These are phyloP conservation scores for Myotis findleyi DNA, from an alignment of 2,797 vertebrate genomes.

Conservation along the genomic window DNA sequence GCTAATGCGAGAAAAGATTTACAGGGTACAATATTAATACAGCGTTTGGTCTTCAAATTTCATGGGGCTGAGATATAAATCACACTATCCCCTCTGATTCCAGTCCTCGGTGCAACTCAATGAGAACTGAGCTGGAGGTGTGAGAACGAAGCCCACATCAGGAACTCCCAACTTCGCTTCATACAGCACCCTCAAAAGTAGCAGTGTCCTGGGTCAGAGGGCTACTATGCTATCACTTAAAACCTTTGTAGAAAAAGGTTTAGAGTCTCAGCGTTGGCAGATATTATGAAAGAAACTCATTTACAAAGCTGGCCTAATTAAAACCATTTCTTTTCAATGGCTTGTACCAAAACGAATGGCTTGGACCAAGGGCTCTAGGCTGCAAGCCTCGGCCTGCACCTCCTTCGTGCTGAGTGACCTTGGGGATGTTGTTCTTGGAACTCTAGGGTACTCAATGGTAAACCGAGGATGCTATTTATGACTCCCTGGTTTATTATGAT, in stretches of 20 bases:
- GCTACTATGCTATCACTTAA: background rate
- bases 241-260: background rate
- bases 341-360: background rate
- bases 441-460: background rate
- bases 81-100: slow-evolving; percentile 42
- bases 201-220: background rate
- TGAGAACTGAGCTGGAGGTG: background rate
- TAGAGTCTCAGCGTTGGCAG: background rate
- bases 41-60: slow-evolving; percentile 77
- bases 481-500: background rate
- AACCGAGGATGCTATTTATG: background rate
- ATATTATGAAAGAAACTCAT: background rate
- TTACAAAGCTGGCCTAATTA: background rate
- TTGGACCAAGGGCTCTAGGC: background rate
- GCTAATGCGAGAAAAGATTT: slow-evolving; percentile 83
- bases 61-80: slow-evolving; percentile 72
- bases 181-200: background rate
- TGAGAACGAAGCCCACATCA: background rate
- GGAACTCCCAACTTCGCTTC: background rate
- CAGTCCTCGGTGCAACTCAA: background rate
- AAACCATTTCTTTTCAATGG: background rate
- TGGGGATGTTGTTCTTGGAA: background rate
- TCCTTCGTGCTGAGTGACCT: background rate
- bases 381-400: background rate
- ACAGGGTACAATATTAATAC: slow-evolving; percentile 74